Evolutionary conservation across 1,140 invertebrate genomes (phyloP), one percentile per base, ranked within the genome.

Genomic region (Elymnias hypermnestra): DNA sequence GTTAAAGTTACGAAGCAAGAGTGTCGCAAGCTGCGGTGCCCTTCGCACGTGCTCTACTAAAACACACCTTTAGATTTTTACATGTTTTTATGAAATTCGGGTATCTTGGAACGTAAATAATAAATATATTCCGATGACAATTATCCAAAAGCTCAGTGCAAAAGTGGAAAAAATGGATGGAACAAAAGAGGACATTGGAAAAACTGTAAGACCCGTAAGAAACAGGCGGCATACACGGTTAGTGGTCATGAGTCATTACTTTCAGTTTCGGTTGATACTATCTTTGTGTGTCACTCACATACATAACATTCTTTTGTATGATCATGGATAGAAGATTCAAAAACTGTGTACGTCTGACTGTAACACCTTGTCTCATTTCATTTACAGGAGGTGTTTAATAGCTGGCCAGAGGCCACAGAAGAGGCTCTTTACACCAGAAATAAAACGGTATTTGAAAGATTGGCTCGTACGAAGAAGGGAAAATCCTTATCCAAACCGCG

Each of bases 401-500:
- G 87, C 88, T 26, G 89, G 89, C 18, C 87, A 87, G 53, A 82
- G 90, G n/a, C 88, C 90, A 18, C 88, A 89, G 26, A 93, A 93
- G 64, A 84, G 90, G 21, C 81, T 93, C 1, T 92, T 93, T 64
- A 93, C 92, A 6, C 92, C 92, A 41, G 91, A 93, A 84, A 93
- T 92, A 39, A 93, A 93, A 61, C 83, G 89, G 35, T 91, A 89
- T 74, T 73, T 93, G 6, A 93, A 93, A 76, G 90, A 91, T 48
- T 93, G 92, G 92, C 77, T 93, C 6, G 88, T 93, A 3, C 82
- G 91, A 4, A 77, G 91, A 51, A 87, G 91, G 69, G 91, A 92
- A 38, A 92, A 93, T 75, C 92, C 92, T 0, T 93, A 93, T 75
- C 91, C 92, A 5, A 92, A 90, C 61, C 78, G 92, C 33, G 91